These are phyloP conservation scores for Arctocebus calabarensis DNA, from an alignment of 2,797 vertebrate genomes.

Conservation along the genomic window DNA sequence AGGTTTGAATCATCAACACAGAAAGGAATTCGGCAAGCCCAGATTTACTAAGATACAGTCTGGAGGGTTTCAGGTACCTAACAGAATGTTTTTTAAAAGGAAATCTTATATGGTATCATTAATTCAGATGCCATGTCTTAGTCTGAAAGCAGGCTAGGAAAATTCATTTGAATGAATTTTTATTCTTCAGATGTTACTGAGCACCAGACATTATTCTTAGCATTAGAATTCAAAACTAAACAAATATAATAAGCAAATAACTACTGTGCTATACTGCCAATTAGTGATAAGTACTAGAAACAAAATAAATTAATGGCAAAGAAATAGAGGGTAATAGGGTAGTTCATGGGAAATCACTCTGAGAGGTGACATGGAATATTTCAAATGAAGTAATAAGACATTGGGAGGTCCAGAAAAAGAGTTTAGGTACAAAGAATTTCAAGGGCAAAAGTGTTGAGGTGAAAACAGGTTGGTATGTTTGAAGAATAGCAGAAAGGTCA, in stretches of 20 bases:
- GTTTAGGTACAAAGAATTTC: not conserved
- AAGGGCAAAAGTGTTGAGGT: not conserved
- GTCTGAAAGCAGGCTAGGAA: not conserved
- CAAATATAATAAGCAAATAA: not conserved
- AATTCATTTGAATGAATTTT: not conserved
- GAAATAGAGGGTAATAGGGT: not conserved
- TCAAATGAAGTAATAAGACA: not conserved
- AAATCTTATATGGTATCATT: not conserved
- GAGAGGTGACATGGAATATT: not conserved
- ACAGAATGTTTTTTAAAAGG: not conserved
- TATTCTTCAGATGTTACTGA: not conserved
- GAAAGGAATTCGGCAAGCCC: constrained; percentile 17
- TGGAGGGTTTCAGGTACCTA: not conserved
- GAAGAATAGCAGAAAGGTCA: not conserved
- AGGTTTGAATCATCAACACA: not conserved
- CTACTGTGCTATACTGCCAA: not conserved
- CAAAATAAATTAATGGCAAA: not conserved
- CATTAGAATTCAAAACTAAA: not conserved
- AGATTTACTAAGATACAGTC: not conserved
- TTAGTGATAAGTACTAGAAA: not conserved
- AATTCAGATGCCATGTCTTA: not conserved
- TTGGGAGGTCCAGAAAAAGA: not conserved
- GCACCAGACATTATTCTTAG: not conserved
- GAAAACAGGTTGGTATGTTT: not conserved
- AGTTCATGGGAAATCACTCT: not conserved